A percentile compares a stretch with the other conserved stretches of the same genome.
Evolutionary conservation across 2,888 invertebrate genomes (phyloP).

Genomic region (Scaptomyza reducta): DNA sequence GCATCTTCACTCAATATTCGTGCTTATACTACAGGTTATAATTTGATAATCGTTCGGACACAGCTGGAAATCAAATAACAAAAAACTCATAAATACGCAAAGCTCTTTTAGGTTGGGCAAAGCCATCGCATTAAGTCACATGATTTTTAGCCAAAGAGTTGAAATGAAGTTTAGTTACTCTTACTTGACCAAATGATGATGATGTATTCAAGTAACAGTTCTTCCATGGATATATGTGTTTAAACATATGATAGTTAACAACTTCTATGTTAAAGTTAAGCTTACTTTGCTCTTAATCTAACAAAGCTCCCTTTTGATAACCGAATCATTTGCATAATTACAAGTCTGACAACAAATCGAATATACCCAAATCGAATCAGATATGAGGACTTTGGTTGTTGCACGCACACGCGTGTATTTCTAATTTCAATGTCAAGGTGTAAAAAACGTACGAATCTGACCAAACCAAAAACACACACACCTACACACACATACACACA

Average conservation of each 20-base stretch:
- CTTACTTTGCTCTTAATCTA: too few relatives aligned
- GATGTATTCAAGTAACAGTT: too few relatives aligned
- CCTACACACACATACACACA: not conserved
- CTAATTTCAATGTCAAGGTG: slow-evolving; percentile 41
- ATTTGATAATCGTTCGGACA: too few relatives aligned
- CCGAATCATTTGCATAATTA: too few relatives aligned
- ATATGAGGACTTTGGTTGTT: not conserved
- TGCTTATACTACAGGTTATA: not conserved
- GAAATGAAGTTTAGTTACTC: slow-evolving; percentile 6
- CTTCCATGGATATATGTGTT: too few relatives aligned
- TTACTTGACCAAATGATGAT: too few relatives aligned
- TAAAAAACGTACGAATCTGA: slow-evolving; percentile 1
- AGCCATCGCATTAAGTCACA: not conserved
- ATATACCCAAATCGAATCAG: not conserved
- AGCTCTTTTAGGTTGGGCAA: slow-evolving; percentile 9
- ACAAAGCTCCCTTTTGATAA: too few relatives aligned
- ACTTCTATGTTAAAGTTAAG: too few relatives aligned
- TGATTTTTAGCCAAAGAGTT: not conserved
- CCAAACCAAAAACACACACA: not conserved
- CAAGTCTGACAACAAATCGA: not conserved
- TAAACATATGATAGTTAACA: too few relatives aligned
- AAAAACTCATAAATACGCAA: slow-evolving; percentile 21
- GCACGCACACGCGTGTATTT: not conserved
- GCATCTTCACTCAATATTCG: not conserved
- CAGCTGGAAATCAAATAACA: too few relatives aligned